Evolutionary conservation across 2,888 invertebrate genomes (phyloP).

Genomic region (Tupiocoris notatus): DNA sequence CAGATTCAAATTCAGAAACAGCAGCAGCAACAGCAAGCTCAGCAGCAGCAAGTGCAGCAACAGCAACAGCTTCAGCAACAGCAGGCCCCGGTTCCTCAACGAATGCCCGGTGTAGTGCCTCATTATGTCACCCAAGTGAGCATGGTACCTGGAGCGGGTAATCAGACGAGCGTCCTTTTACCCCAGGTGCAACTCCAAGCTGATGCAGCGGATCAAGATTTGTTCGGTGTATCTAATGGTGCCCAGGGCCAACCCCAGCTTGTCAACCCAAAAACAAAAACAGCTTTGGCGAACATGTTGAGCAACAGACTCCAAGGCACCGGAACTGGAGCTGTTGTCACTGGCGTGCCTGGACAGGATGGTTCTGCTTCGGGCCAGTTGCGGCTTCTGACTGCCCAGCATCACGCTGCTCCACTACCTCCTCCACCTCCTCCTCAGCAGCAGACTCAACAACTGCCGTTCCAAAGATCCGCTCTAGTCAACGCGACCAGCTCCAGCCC

Average conservation of each 20-base stretch:
- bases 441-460: slow-evolving; percentile 26
- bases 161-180: slow-evolving; percentile 41
- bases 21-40: slow-evolving; percentile 51
- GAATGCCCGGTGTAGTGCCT: slow-evolving; percentile 48
- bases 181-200: slow-evolving; percentile 43
- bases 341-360: slow-evolving; percentile 52
- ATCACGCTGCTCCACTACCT: slow-evolving; percentile 58
- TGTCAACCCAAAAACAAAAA: slow-evolving; percentile 88
- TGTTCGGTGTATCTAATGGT: slow-evolving; percentile 43
- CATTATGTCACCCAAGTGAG: slow-evolving; percentile 52
- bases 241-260: slow-evolving; percentile 53
- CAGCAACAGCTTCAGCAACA: slow-evolving; percentile 57
- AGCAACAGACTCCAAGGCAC: slow-evolving; percentile 69
- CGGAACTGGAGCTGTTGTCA: slow-evolving; percentile 52
- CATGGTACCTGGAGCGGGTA: slow-evolving; percentile 26
- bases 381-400: slow-evolving; percentile 81
- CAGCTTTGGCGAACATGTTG: slow-evolving; percentile 91
- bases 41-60: slow-evolving; percentile 61
- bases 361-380: slow-evolving; percentile 58
- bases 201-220: slow-evolving; percentile 40
- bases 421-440: slow-evolving; percentile 45
- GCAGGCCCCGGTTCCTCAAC: slow-evolving; percentile 50
- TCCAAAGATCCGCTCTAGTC: slow-evolving; percentile 48
- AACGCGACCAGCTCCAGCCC: slow-evolving; percentile 48
- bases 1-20: slow-evolving; percentile 55